Base-by-base conservation (phyloP, 1,140 invertebrate species). In the Aphaenogaster ashmeadi region DNA sequence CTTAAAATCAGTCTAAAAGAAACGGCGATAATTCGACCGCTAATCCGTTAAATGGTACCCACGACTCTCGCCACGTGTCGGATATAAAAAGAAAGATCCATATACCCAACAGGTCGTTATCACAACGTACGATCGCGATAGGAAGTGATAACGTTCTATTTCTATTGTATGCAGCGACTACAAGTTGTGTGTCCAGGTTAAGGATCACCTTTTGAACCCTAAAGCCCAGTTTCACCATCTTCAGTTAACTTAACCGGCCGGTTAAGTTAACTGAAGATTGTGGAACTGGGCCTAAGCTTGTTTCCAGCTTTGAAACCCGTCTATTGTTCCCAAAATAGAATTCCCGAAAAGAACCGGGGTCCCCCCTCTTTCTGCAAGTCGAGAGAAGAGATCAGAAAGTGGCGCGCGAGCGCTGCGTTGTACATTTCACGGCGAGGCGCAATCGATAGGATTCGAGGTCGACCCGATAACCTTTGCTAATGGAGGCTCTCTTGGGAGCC, bases 391-490 rank as follows among this genome's bases (percentile, higher is more conserved):
- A 64, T 2, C 62, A 4, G 60, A 79, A 58, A 56, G 66, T 21
- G n/a, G 56, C 74, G 78, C 74, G 78, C 80, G 66, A 67, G 66
- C 56, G 36, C 33, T 13, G 38, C 79, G 77, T 77, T 41, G 80
- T 54, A 75, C 72, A 66, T 89, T 91, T 91, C 62, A 87, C 52
- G 79, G 58, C 71, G 58, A 71, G 77, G 54, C 84, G 62, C 84
- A 88, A 87, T 91, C 90, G 90, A 91, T 91, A 87, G 85, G 56
- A 89, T 90, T 91, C 88, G 91, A 91, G 91, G 91, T 91, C 91
- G 88, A 86, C 88, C 81, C 50, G 91, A 91, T 91, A 91, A 91
- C 91, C 91, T 91, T 91, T 91, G 90, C 90, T 89, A 91, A 91
- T 91, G 83, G 86, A 87, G 56, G 18, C 80, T 81, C 64, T 80